Evolutionary conservation across 2,797 vertebrate species (phyloP).

Genomic region (Muscicapa striata): DNA sequence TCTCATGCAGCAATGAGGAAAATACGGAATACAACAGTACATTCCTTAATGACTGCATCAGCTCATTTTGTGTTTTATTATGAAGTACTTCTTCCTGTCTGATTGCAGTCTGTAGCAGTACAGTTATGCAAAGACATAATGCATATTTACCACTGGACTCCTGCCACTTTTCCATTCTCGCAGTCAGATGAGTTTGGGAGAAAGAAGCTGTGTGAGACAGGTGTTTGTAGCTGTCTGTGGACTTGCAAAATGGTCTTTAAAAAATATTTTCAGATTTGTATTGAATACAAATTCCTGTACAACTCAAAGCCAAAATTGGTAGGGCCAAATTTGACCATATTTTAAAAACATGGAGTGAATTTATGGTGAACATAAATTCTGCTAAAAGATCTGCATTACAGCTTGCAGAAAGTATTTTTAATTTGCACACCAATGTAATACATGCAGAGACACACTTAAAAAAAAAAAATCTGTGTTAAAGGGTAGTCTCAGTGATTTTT

Average conservation of each 20-base stretch:
- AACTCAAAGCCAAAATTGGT: not conserved
- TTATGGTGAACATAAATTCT: not conserved
- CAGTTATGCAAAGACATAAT: not conserved
- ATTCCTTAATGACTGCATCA: not conserved
- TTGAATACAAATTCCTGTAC: not conserved
- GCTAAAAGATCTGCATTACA: not conserved
- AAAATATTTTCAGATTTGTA: not conserved
- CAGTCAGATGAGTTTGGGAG: conserved; percentile 8
- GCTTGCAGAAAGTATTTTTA: not conserved
- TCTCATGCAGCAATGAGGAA: not conserved
- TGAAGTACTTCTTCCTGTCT: conserved; percentile 21
- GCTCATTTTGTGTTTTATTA: conserved; percentile 26
- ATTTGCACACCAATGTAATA: not conserved
- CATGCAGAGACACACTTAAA: not conserved
- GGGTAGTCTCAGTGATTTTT: not conserved
- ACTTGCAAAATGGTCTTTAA: not conserved
- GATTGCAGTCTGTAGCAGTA: not conserved
- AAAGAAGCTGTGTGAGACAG: not conserved
- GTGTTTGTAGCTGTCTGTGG: conserved; percentile 21
- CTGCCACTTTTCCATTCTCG: conserved; percentile 52
- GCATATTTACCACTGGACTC: conserved; percentile 18
- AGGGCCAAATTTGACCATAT: not conserved
- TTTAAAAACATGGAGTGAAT: not conserved
- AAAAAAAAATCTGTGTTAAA: not conserved
- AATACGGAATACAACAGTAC: not conserved